phyloP scores from a whole-genome alignment of 1,140 invertebrate species.

The Eurosta solidaginis region DNA sequence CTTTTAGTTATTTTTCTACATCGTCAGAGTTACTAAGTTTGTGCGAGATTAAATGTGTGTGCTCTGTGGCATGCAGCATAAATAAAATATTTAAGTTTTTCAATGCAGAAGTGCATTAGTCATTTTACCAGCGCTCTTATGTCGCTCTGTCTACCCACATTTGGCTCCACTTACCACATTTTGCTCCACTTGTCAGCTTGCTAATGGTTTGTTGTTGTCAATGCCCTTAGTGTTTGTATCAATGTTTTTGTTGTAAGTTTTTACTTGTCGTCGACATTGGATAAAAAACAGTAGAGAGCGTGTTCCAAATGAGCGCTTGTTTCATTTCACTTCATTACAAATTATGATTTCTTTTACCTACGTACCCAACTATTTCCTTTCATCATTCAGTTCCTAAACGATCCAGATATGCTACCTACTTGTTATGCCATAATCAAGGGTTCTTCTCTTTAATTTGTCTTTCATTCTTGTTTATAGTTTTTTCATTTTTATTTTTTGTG shows the following conservation, averaged over 20 bases:
- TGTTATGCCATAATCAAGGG: slow-evolving; percentile 16
- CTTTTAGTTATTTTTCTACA: not conserved
- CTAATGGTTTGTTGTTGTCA: slow-evolving; percentile 3
- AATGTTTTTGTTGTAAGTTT: not conserved
- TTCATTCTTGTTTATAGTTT: not conserved
- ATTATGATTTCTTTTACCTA: not conserved
- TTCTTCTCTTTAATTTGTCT: slow-evolving; percentile 13
- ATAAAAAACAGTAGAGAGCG: not conserved
- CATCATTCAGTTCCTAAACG: not conserved
- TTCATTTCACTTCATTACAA: slow-evolving; percentile 23
- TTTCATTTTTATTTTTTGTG: not conserved
- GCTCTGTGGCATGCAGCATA: not conserved
- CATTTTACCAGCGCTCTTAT: not conserved
- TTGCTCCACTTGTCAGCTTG: too few species aligned
- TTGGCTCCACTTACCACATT: too few species aligned
- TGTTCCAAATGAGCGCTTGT: slow-evolving; percentile 6
- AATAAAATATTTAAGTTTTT: not conserved
- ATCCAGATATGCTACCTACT: too few species aligned
- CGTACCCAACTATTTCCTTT: too few species aligned
- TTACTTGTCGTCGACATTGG: not conserved
- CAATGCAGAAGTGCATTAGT: not conserved
- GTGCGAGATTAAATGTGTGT: not conserved
- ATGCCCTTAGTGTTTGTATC: not conserved
- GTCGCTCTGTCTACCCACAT: too few species aligned
- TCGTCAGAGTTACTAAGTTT: not conserved